A percentile compares a stretch with the other conserved stretches of the same genome.
phyloP scores from a whole-genome alignment of 2,797 vertebrate genomes.

The Myotis planiceps region DNA sequence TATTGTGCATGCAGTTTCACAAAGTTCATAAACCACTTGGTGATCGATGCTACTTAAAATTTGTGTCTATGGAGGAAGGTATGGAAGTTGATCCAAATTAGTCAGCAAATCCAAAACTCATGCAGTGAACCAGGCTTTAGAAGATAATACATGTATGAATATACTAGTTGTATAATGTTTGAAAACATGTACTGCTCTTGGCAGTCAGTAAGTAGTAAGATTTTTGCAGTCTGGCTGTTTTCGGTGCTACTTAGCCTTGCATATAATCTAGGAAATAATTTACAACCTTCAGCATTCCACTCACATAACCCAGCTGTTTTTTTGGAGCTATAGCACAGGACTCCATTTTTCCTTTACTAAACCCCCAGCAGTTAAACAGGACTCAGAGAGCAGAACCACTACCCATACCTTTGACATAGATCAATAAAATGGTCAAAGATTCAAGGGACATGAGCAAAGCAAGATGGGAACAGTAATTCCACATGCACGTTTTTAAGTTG shows the following conservation, averaged over 20 bases:
- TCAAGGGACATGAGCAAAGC: not conserved
- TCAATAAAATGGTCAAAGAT: not conserved
- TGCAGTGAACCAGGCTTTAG: constrained; percentile 12
- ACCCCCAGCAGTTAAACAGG: not conserved
- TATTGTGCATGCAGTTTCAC: not conserved
- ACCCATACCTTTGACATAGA: not conserved
- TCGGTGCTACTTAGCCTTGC: constrained; percentile 16
- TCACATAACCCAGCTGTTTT: not conserved
- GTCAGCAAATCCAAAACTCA: not conserved
- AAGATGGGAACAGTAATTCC: not conserved
- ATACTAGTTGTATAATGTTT: constrained; percentile 12
- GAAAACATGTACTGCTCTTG: constrained; percentile 6
- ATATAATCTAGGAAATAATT: constrained; percentile 60
- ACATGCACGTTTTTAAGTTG: not conserved
- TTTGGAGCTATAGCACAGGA: not conserved
- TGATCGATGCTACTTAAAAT: not conserved
- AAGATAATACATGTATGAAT: not conserved
- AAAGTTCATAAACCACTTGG: not conserved
- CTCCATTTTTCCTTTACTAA: not conserved
- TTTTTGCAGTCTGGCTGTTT: constrained; percentile 39
- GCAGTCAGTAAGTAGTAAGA: not conserved
- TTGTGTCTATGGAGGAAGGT: not conserved
- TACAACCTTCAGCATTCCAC: constrained; percentile 8
- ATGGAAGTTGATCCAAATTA: constrained; percentile 20
- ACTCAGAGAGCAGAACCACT: not conserved